A percentile compares a stretch with the other conserved stretches of the same genome.
Evolutionary conservation across 2,113 vertebrate species (phyloP).

Genomic region (Chaetodon auriga): DNA sequence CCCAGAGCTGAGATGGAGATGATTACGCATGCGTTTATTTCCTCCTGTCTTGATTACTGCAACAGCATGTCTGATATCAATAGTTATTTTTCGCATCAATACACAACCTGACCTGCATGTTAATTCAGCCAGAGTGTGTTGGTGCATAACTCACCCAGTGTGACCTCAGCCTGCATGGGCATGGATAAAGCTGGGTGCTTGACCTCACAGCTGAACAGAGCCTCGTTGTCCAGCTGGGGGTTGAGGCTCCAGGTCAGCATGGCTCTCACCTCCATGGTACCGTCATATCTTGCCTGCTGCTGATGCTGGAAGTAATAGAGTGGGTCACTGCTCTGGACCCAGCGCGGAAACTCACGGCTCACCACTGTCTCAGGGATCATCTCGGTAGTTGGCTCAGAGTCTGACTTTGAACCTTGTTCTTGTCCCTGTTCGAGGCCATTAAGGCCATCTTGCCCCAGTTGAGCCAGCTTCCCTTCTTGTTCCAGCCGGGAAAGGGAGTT

Average conservation of each 20-base stretch:
- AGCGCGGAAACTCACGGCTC: slow-evolving; percentile 93
- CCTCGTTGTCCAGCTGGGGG: slow-evolving; percentile 94
- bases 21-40: no score
- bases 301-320: slow-evolving; percentile 90
- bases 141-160: slow-evolving; percentile 87
- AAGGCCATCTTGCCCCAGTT: slow-evolving; percentile 55
- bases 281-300: slow-evolving; percentile 85
- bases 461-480: slow-evolving; percentile 64
- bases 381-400: slow-evolving; percentile 82
- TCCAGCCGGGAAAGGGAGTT: slow-evolving; percentile 85
- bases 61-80: no score
- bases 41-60: no score
- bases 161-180: slow-evolving; percentile 97
- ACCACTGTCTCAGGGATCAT: slow-evolving; percentile 91
- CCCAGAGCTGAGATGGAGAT: no score
- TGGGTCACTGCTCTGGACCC: slow-evolving; percentile 91
- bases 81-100: no score
- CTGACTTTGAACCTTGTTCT: slow-evolving; percentile 64
- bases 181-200: slow-evolving; percentile 95
- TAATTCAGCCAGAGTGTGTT: not conserved
- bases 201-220: slow-evolving; percentile 96
- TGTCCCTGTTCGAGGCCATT: not conserved
- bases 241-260: slow-evolving; percentile 95
- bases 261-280: slow-evolving; percentile 91
- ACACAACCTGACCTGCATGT: no score